Conservation (phyloP, 2,113 vertebrate genomes). For the Naja naja region DNA sequence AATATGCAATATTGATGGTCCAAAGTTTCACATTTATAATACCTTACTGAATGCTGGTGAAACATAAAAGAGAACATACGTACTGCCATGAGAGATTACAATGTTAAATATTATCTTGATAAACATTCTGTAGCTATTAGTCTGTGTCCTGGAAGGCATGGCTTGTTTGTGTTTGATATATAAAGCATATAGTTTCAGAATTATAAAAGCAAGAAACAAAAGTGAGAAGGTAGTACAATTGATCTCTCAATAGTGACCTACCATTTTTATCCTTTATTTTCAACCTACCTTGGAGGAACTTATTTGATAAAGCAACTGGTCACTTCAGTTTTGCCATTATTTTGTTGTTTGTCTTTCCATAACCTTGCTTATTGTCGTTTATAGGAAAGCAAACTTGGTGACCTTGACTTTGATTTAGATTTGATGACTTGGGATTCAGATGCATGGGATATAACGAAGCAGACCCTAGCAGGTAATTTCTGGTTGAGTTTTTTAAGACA, state of each 20-base stretch:
- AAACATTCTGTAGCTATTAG: not conserved
- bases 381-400: conserved; percentile 74
- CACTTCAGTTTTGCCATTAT: not conserved
- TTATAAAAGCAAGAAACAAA: not conserved
- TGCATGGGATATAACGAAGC: conserved; percentile 66
- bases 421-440: conserved; percentile 79
- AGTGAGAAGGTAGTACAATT: not conserved
- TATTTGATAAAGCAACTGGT: not conserved
- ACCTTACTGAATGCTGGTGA: not conserved
- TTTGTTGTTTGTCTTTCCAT: conserved; percentile 31
- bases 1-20: not conserved
- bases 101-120: not conserved
- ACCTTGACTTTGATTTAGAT: conserved; percentile 85
- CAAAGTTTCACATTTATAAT: not conserved
- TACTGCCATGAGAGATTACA: not conserved
- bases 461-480: conserved; percentile 78
- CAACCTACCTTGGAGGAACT: not conserved
- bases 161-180: not conserved
- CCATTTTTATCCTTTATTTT: not conserved
- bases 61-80: not conserved
- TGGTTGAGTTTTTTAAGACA: not conserved
- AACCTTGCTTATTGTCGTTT: conserved; percentile 49
- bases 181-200: not conserved
- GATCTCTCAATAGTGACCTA: too few species aligned
- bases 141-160: not conserved